phyloP scores from a whole-genome alignment of 2,888 invertebrate species.

The Lissonota sp. region DNA sequence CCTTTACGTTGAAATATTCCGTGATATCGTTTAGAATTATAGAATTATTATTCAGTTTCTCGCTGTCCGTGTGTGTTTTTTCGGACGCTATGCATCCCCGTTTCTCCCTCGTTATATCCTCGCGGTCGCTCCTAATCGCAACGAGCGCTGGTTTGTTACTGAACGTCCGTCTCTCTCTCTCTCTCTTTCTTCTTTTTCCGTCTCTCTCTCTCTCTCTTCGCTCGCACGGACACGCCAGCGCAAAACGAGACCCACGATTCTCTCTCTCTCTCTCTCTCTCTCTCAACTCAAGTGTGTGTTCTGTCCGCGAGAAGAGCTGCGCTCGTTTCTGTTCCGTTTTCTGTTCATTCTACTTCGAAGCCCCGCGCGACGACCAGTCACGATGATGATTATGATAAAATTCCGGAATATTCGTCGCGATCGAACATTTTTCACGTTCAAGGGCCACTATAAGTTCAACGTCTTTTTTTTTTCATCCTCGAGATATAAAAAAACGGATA shows the following conservation, averaged over 20 bases:
- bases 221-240: constrained; percentile 60
- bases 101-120: constrained; percentile 57
- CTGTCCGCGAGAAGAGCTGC: constrained; percentile 42
- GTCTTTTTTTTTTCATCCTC: not conserved
- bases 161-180: constrained; percentile 39
- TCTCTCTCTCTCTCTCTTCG: constrained; percentile 12
- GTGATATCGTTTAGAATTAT: constrained; percentile 21
- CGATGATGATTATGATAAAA: constrained; percentile 41
- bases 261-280: not conserved
- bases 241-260: constrained; percentile 1
- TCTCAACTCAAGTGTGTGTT: constrained; percentile 51
- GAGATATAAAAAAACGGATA: not conserved
- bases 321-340: constrained; percentile 33
- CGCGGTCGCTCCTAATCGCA: constrained; percentile 62
- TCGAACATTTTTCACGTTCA: constrained; percentile 2
- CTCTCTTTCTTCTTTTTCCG: constrained; percentile 17
- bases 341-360: constrained; percentile 17
- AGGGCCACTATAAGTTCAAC: not conserved
- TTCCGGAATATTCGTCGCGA: not conserved
- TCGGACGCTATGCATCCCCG: constrained; percentile 58
- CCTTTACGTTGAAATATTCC: constrained; percentile 23
- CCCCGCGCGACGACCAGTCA: constrained; percentile 43
- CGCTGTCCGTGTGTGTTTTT: constrained; percentile 44
- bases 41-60: constrained; percentile 43
- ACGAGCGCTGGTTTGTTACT: constrained; percentile 67